These are phyloP conservation scores for Hoplodrina ambigua DNA, from an alignment of 2,888 invertebrate genomes.

Conservation along the genomic window DNA sequence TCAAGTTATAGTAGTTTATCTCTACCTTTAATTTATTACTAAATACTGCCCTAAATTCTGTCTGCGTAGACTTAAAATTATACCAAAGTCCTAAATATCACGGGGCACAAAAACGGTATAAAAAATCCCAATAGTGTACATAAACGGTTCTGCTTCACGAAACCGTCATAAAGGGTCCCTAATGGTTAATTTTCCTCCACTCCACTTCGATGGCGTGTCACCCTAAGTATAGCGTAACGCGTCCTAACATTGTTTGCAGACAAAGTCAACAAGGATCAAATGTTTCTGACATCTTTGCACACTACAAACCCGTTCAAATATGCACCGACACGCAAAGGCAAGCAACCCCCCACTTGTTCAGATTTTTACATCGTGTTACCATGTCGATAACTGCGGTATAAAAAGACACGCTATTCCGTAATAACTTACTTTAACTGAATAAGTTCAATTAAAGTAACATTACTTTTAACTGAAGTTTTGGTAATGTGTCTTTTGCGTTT, in stretches of 20 bases:
- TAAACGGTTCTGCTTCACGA: too few species aligned
- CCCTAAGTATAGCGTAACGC: constrained; percentile 2
- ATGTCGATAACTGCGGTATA: constrained; percentile 27
- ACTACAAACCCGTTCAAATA: constrained; percentile 85
- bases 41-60: too few species aligned
- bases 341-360: constrained; percentile 37
- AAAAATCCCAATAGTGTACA: too few species aligned
- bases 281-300: constrained; percentile 81
- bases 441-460: constrained; percentile 51
- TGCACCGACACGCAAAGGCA: constrained; percentile 82
- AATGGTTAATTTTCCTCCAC: too few species aligned
- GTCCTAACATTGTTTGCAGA: constrained; percentile 73
- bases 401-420: constrained; percentile 57
- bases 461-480: constrained; percentile 45
- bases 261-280: constrained; percentile 74
- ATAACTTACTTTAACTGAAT: constrained; percentile 54
- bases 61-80: too few species aligned
- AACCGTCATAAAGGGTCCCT: too few species aligned
- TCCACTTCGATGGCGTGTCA: too few species aligned
- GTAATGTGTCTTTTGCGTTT: constrained; percentile 57
- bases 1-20: too few species aligned
- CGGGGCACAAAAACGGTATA: too few species aligned
- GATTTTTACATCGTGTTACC: constrained; percentile 25
- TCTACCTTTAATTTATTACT: too few species aligned
- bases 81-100: too few species aligned